These are phyloP conservation scores for Dynastes hyllus DNA, from an alignment of 2,888 invertebrate genomes.

Conservation along the genomic window DNA sequence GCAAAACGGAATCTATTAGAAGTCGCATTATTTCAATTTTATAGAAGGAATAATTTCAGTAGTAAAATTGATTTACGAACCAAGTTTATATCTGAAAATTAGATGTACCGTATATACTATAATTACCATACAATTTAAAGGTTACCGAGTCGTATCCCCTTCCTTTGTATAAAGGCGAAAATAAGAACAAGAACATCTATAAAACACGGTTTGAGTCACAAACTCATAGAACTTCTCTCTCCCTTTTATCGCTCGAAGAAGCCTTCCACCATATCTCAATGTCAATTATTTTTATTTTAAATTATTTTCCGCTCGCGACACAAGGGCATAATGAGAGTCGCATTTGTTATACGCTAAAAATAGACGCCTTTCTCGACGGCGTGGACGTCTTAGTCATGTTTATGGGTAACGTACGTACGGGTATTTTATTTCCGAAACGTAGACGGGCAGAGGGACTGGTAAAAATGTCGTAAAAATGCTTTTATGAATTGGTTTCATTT, in stretches of 20 bases:
- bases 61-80: no score
- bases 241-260: constrained; percentile 3
- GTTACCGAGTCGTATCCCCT: no score
- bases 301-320: constrained; percentile 43
- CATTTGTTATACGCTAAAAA: constrained; percentile 44
- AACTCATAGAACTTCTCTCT: no score
- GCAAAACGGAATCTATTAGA: no score
- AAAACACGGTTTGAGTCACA: no score
- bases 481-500: constrained; percentile 23
- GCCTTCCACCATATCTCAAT: constrained; percentile 44
- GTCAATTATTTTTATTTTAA: constrained; percentile 49
- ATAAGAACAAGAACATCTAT: no score
- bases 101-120: no score
- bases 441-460: constrained; percentile 28
- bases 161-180: no score
- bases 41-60: no score
- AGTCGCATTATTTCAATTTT: no score
- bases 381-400: constrained; percentile 35
- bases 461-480: constrained; percentile 35
- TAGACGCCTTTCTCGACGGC: constrained; percentile 35
- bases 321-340: constrained; percentile 42
- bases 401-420: constrained; percentile 24
- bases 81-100: no score
- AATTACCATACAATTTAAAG: no score
- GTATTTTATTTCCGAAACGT: constrained; percentile 41